A percentile compares a stretch with the other conserved stretches of the same genome.
phyloP scores from a whole-genome alignment of 2,888 invertebrate genomes.

The Heliconius aoede region DNA sequence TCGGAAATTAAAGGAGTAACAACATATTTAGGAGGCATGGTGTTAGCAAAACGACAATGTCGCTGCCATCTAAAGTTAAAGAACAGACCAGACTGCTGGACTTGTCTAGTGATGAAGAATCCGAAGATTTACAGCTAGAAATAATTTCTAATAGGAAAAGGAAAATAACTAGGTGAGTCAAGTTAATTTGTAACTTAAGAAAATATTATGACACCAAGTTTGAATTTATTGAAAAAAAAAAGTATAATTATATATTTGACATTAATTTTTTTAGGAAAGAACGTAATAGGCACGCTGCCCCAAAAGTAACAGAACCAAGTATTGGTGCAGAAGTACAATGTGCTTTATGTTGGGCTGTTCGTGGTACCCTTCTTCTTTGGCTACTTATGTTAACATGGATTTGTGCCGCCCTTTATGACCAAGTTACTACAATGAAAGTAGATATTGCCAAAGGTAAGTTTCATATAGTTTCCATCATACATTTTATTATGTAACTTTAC shows the following conservation, averaged over 20 bases:
- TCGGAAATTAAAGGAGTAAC: constrained; percentile 15
- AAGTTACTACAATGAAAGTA: constrained; percentile 69
- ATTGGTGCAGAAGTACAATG: constrained; percentile 70
- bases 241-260: neutral
- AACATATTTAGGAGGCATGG: constrained; percentile 62
- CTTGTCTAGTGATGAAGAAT: constrained; percentile 85
- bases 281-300: constrained; percentile 57
- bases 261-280: constrained; percentile 62
- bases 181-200: neutral
- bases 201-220: neutral
- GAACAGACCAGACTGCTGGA: constrained; percentile 86
- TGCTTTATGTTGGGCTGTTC: constrained; percentile 73
- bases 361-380: constrained; percentile 76
- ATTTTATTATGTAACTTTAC: too few relatives aligned
- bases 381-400: constrained; percentile 79
- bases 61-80: constrained; percentile 77
- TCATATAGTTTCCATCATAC: neutral
- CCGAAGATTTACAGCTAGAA: constrained; percentile 84
- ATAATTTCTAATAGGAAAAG: constrained; percentile 83
- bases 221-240: neutral
- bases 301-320: constrained; percentile 61
- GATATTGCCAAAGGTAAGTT: constrained; percentile 69
- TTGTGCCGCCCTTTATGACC: constrained; percentile 77
- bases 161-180: constrained; percentile 78
- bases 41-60: constrained; percentile 67